Conservation (phyloP, 2,888 invertebrate genomes). For the Ptilodon capucinus region DNA sequence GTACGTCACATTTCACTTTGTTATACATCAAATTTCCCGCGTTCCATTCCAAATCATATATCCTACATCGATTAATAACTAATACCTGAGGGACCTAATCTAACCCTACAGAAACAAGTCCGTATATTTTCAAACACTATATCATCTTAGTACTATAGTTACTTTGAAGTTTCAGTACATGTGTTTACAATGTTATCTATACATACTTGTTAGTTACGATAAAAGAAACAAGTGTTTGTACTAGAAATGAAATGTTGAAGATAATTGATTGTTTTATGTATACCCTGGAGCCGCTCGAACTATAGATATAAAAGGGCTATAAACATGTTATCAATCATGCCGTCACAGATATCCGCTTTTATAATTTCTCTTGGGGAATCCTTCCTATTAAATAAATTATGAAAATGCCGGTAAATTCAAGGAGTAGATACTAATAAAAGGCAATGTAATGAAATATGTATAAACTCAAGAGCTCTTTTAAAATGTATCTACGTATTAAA, state of each 20-base stretch:
- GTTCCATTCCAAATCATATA: too few relatives aligned
- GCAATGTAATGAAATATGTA: not conserved
- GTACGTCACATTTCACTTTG: too few relatives aligned
- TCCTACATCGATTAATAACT: too few relatives aligned
- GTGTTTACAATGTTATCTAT: not conserved
- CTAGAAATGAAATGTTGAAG: not conserved
- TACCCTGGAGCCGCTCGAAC: not conserved
- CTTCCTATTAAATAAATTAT: not conserved
- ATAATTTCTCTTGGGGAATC: constrained; percentile 18
- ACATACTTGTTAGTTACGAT: not conserved
- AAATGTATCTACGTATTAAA: too few relatives aligned
- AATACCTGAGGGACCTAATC: too few relatives aligned
- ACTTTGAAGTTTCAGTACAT: not conserved
- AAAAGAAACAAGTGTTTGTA: not conserved
- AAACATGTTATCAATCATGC: constrained; percentile 16
- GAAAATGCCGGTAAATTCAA: not conserved
- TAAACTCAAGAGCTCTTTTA: not conserved
- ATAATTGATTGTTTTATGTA: not conserved
- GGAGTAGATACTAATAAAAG: not conserved
- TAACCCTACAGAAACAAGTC: too few relatives aligned
- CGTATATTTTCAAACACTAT: not conserved
- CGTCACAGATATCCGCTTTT: constrained; percentile 4
- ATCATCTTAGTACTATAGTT: not conserved
- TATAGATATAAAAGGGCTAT: constrained; percentile 9
- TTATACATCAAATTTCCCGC: too few relatives aligned